A percentile compares a stretch with the other conserved stretches of the same genome.
phyloP scores from a whole-genome alignment of 2,888 invertebrate species.

The Philereme transversata region DNA sequence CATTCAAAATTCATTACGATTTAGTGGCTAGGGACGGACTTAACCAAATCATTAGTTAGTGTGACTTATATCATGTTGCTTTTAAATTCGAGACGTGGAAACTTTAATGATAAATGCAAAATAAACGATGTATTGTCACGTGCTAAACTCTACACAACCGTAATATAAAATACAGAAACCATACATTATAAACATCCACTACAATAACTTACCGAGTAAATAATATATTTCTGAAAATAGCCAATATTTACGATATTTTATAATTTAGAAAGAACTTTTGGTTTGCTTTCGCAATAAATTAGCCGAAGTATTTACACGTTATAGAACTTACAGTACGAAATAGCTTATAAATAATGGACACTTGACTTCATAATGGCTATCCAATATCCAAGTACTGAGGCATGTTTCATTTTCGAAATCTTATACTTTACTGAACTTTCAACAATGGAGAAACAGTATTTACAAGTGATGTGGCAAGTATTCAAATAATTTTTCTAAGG shows the following conservation, averaged over 20 bases:
- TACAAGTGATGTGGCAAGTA: slow-evolving; percentile 1
- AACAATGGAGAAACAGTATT: slow-evolving; percentile 15
- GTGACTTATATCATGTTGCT: slow-evolving; percentile 39
- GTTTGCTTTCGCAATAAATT: slow-evolving; percentile 56
- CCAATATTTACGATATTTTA: slow-evolving; percentile 51
- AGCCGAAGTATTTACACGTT: slow-evolving; percentile 62
- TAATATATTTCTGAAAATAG: slow-evolving; percentile 62
- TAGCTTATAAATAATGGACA: slow-evolving; percentile 67
- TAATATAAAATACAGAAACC: slow-evolving; percentile 50
- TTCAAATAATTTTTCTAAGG: too few species aligned
- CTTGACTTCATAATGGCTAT: slow-evolving; percentile 59
- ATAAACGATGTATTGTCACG: slow-evolving; percentile 53
- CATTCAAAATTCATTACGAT: slow-evolving; percentile 29
- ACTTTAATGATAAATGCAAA: slow-evolving; percentile 62
- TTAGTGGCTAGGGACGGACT: slow-evolving; percentile 73
- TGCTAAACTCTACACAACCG: slow-evolving; percentile 67
- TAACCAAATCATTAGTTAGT: slow-evolving; percentile 55
- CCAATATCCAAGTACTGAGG: slow-evolving; percentile 41
- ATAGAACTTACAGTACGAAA: slow-evolving; percentile 47
- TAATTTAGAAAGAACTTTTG: slow-evolving; percentile 62
- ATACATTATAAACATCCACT: slow-evolving; percentile 36
- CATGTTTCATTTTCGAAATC: slow-evolving; percentile 1
- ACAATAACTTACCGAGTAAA: slow-evolving; percentile 50
- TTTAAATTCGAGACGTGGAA: slow-evolving; percentile 32
- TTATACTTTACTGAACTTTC: neutral